phyloP scores from a whole-genome alignment of 2,113 vertebrate species.

The Brienomyrus brachyistius region DNA sequence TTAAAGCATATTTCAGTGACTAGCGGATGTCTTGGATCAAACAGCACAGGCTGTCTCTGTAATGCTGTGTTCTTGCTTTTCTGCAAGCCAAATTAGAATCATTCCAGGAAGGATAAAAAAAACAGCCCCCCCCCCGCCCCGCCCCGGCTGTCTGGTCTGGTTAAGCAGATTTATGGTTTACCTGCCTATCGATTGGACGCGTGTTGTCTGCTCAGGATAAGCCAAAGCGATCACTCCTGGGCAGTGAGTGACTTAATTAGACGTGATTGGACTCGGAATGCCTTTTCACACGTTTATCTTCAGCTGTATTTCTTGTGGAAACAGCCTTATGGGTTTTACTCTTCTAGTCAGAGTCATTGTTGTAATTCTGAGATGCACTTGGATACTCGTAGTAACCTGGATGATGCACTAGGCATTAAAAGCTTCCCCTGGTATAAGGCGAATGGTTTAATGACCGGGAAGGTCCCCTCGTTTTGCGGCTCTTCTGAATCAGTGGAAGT shows the following conservation, averaged over 20 bases:
- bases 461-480: not conserved
- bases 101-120: not conserved
- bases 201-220: not conserved
- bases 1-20: constrained; percentile 1
- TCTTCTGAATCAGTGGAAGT: not conserved
- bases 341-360: not conserved
- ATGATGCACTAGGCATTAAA: not conserved
- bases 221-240: not conserved
- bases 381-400: not conserved
- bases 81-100: not conserved
- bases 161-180: not conserved
- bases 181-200: not conserved
- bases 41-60: not conserved
- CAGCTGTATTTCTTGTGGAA: not conserved
- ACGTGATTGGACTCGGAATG: not conserved
- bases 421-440: not conserved
- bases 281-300: not conserved
- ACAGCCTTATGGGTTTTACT: not conserved
- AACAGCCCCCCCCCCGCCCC: not conserved
- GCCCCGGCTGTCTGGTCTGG: not conserved
- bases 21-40: not conserved
- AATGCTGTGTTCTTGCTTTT: not conserved
- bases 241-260: not conserved
- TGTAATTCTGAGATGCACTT: not conserved
- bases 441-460: not conserved